phyloP scores from a whole-genome alignment of 2,797 vertebrate genomes.

The Phoxinus dragarum region DNA sequence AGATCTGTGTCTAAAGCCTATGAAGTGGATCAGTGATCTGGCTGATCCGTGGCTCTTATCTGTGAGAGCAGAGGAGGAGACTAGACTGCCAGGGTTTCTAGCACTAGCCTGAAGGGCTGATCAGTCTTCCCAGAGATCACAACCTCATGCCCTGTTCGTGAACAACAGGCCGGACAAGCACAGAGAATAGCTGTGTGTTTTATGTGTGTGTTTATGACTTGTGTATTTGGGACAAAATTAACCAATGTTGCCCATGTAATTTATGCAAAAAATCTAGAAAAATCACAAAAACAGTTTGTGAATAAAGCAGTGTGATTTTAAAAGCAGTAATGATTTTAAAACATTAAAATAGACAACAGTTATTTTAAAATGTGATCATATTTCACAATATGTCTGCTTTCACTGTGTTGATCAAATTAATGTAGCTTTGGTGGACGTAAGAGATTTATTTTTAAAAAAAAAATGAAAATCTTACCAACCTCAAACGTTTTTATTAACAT shows the following conservation, averaged over 20 bases:
- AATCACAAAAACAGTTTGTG: too few relatives aligned
- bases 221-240: not conserved
- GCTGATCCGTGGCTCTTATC: conserved; percentile 44
- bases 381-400: not conserved
- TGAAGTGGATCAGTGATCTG: conserved; percentile 42
- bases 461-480: not conserved
- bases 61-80: conserved; percentile 16
- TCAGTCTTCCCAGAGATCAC: conserved; percentile 10
- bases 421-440: not conserved
- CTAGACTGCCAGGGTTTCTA: conserved; percentile 15
- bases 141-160: not conserved
- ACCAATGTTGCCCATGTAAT: not conserved
- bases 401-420: not conserved
- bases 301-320: not conserved
- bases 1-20: conserved; percentile 32
- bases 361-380: not conserved
- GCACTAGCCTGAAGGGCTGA: conserved; percentile 34
- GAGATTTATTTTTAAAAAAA: not conserved
- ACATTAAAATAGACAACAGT: not conserved
- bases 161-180: conserved; percentile 31
- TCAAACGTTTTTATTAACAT: not conserved
- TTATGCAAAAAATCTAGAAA: not conserved
- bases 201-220: conserved; percentile 1
- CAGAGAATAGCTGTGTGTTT: conserved; percentile 12
- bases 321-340: not conserved